These are phyloP conservation scores for Coelopa pilipes DNA, from an alignment of 2,888 invertebrate genomes.

Conservation along the genomic window DNA sequence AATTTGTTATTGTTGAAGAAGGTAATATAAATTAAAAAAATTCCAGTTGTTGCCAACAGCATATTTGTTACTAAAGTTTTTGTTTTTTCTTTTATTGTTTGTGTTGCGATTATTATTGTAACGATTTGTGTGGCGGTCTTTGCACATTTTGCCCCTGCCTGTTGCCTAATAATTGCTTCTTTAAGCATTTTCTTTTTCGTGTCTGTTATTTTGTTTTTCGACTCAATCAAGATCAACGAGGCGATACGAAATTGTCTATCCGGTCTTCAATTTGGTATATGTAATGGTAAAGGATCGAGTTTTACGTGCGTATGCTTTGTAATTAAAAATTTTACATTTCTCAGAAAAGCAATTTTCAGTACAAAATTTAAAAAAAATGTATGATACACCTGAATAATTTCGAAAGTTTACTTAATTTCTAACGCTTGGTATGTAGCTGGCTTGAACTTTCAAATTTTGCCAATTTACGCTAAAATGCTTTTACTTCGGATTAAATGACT, in stretches of 20 bases:
- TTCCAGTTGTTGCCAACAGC: conserved; percentile 28
- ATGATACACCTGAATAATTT: neutral
- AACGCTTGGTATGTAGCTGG: no score
- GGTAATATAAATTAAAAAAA: conserved; percentile 1
- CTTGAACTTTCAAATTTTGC: no score
- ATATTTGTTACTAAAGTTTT: conserved; percentile 5
- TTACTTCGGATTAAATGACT: neutral
- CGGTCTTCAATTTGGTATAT: neutral
- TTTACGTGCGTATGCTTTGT: no score
- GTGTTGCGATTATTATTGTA: conserved; percentile 10
- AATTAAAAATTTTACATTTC: no score
- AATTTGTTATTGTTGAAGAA: no score
- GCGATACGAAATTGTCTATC: conserved; percentile 27
- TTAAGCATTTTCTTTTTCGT: conserved; percentile 17
- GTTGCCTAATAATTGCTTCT: conserved; percentile 27
- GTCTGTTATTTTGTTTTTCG: conserved; percentile 14
- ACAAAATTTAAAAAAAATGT: neutral
- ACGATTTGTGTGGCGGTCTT: conserved; percentile 1
- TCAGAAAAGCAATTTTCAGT: neutral
- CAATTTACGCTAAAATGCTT: neutral
- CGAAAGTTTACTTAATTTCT: neutral
- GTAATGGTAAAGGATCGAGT: no score
- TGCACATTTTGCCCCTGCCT: conserved; percentile 22
- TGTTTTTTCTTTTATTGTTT: conserved; percentile 19
- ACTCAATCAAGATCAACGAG: conserved; percentile 31